Evolutionary conservation across 1,140 invertebrate genomes (phyloP).

Genomic region (Octopus bimaculoides): DNA sequence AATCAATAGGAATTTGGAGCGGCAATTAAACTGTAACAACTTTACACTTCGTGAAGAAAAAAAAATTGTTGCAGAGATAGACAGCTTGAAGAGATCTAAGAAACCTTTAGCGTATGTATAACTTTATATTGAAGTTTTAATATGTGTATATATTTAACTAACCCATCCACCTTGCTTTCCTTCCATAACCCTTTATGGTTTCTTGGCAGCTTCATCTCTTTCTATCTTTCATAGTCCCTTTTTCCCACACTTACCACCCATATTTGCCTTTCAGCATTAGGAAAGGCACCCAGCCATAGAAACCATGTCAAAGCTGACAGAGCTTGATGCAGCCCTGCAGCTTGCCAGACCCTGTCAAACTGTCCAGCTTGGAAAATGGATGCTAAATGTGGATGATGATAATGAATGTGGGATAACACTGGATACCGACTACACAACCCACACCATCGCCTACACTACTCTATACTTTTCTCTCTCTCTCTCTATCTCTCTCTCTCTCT

Average conservation of each 20-base stretch:
- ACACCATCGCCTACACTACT: too few species aligned
- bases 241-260: not conserved
- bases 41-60: constrained; percentile 53
- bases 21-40: constrained; percentile 46
- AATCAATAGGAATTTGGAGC: constrained; percentile 41
- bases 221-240: not conserved
- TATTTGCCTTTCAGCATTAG: not conserved
- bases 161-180: not conserved
- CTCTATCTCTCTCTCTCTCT: too few species aligned
- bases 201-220: not conserved
- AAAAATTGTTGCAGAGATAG: constrained; percentile 55
- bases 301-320: too few species aligned
- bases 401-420: too few species aligned
- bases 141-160: not conserved
- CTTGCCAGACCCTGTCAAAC: too few species aligned
- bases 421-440: too few species aligned
- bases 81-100: constrained; percentile 53
- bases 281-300: not conserved
- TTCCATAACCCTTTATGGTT: not conserved
- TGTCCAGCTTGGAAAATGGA: too few species aligned
- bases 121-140: not conserved
- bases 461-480: too few species aligned
- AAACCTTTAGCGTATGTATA: constrained; percentile 46
- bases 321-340: too few species aligned
- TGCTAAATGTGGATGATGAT: too few species aligned